phyloP scores from a whole-genome alignment of 2,113 vertebrate species.

The Oreochromis tanganicae region DNA sequence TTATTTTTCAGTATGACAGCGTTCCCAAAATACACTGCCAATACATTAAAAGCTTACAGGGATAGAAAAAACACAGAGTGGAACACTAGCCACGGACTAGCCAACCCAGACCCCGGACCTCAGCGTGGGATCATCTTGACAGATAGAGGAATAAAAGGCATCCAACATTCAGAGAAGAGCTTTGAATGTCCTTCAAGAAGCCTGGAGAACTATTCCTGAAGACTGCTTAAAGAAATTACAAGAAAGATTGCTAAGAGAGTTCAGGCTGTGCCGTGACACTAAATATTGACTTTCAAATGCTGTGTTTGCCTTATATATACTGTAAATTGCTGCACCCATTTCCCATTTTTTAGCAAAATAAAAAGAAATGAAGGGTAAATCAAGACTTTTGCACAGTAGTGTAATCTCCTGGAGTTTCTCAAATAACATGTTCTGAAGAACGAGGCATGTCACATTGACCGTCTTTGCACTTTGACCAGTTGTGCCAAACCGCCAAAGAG shows the following conservation, averaged over 20 bases:
- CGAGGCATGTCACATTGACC: neutral
- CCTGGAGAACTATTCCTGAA: neutral
- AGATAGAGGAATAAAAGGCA: neutral
- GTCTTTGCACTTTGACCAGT: neutral
- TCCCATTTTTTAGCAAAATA: neutral
- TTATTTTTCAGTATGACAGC: neutral
- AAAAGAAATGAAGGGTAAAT: neutral
- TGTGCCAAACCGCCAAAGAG: neutral
- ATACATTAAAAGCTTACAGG: neutral
- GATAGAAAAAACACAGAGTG: neutral
- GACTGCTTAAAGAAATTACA: neutral
- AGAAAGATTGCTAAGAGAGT: neutral
- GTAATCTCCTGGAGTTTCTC: neutral
- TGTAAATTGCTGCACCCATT: neutral
- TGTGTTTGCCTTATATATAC: neutral
- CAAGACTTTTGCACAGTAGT: neutral
- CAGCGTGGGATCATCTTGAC: neutral
- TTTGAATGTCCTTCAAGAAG: neutral
- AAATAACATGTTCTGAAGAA: neutral
- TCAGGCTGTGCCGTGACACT: rapidly evolving
- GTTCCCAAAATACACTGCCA: neutral
- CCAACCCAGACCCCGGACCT: neutral
- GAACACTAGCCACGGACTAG: neutral
- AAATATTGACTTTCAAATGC: neutral
- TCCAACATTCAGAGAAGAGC: neutral